phyloP scores from a whole-genome alignment of 2,888 invertebrate genomes.

The Theretra japonica region DNA sequence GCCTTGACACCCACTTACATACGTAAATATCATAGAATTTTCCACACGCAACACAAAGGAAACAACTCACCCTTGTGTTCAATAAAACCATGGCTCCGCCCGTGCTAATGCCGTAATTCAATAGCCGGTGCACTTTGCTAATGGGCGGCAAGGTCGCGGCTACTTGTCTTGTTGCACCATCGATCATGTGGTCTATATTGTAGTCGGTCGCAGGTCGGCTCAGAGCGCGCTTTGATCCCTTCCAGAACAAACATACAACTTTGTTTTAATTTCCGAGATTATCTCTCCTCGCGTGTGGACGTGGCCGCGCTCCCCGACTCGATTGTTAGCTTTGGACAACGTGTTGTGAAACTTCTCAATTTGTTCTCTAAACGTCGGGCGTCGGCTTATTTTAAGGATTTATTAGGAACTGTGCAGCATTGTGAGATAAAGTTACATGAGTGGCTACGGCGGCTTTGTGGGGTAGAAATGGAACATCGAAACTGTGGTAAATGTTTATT shows the following conservation, averaged over 20 bases:
- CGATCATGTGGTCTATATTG: constrained; percentile 1
- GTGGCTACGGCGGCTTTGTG: neutral
- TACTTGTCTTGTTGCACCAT: neutral
- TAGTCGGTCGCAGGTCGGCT: neutral
- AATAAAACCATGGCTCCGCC: neutral
- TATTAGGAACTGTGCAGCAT: neutral
- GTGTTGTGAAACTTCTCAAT: neutral
- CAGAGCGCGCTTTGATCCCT: neutral
- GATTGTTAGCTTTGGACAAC: neutral
- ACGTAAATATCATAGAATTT: neutral
- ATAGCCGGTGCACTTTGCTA: constrained; percentile 6
- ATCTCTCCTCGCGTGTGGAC: neutral
- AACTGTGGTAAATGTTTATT: neutral
- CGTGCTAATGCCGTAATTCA: constrained; percentile 4
- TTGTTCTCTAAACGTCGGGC: neutral
- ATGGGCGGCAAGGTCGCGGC: neutral
- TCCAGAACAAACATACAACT: neutral
- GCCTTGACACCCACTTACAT: neutral
- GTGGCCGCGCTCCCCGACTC: neutral
- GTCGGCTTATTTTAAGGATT: neutral
- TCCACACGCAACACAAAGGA: neutral
- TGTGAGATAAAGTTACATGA: neutral
- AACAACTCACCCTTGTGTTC: neutral
- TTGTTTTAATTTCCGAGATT: neutral
- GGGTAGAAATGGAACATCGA: neutral